Conservation (phyloP, 2,888 invertebrate genomes). For the Isoperla grammatica region DNA sequence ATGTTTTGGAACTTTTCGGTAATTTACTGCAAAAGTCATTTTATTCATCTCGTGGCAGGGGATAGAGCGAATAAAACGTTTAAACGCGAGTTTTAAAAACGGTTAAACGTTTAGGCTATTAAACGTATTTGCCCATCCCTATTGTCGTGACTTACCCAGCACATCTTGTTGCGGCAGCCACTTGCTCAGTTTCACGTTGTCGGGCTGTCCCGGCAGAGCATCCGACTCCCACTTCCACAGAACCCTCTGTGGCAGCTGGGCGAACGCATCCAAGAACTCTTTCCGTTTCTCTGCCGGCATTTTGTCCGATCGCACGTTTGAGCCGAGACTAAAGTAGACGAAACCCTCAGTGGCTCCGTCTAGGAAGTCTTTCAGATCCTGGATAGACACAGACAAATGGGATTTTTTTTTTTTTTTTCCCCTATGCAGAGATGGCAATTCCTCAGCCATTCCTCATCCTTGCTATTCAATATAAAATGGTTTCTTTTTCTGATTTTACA, state of each 20-base stretch:
- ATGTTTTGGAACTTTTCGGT: too few relatives aligned
- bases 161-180: conserved; percentile 14
- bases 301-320: conserved; percentile 44
- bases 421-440: neutral
- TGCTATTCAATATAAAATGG: too few relatives aligned
- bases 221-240: conserved; percentile 49
- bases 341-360: conserved; percentile 44
- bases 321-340: conserved; percentile 49
- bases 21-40: too few relatives aligned
- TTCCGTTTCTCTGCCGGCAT: conserved; percentile 42
- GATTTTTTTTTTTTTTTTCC: neutral
- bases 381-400: conserved; percentile 9
- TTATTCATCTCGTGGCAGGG: too few relatives aligned
- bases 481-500: too few relatives aligned
- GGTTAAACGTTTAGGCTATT: too few relatives aligned
- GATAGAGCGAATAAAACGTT: too few relatives aligned
- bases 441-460: too few relatives aligned
- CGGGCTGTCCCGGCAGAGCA: conserved; percentile 33
- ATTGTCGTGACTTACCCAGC: conserved; percentile 24
- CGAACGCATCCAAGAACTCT: conserved; percentile 44
- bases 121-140: conserved; percentile 20
- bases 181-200: conserved; percentile 9
- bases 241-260: conserved; percentile 43
- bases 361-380: conserved; percentile 43
- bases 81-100: too few relatives aligned